phyloP scores from a whole-genome alignment of 2,113 vertebrate genomes.

The Nematolebias whitei region DNA sequence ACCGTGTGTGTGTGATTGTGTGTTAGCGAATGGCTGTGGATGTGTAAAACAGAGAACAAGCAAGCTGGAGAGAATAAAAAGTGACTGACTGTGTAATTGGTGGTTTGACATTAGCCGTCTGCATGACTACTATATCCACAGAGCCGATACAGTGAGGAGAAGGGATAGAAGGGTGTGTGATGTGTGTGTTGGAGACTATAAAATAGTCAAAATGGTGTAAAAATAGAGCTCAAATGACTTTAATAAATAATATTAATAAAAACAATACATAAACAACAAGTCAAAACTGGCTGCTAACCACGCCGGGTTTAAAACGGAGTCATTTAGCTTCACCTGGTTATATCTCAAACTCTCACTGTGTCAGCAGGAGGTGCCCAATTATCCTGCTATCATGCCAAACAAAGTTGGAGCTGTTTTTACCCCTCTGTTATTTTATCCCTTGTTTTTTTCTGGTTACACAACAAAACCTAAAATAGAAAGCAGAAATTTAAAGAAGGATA shows the following conservation, averaged over 20 bases:
- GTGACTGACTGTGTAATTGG: slow-evolving; percentile 61
- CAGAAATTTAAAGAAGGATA: not conserved
- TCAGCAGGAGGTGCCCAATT: slow-evolving; percentile 5
- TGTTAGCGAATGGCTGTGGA: slow-evolving; percentile 12
- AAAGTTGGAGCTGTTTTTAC: slow-evolving; percentile 1
- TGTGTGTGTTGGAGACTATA: not conserved
- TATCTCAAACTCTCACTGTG: not conserved
- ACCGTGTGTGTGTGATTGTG: slow-evolving; percentile 9
- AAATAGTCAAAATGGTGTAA: too few species aligned
- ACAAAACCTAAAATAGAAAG: slow-evolving; percentile 3
- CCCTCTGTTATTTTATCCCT: not conserved
- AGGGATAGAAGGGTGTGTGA: not conserved
- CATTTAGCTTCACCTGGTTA: not conserved
- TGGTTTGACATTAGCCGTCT: slow-evolving; percentile 66
- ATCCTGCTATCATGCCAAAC: not conserved
- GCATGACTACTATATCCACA: slow-evolving; percentile 46
- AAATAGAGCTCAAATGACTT: slow-evolving; percentile 6
- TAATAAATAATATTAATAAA: not conserved
- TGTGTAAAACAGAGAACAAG: slow-evolving; percentile 21
- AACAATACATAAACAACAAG: not conserved
- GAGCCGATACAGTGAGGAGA: slow-evolving; percentile 19
- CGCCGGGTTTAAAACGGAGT: not conserved
- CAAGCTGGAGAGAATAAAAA: slow-evolving; percentile 45
- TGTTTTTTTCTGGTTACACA: slow-evolving; percentile 10
- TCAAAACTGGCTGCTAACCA: not conserved